Base-by-base conservation (phyloP, 2,113 vertebrate species). In the Sebastes schlegelii region DNA sequence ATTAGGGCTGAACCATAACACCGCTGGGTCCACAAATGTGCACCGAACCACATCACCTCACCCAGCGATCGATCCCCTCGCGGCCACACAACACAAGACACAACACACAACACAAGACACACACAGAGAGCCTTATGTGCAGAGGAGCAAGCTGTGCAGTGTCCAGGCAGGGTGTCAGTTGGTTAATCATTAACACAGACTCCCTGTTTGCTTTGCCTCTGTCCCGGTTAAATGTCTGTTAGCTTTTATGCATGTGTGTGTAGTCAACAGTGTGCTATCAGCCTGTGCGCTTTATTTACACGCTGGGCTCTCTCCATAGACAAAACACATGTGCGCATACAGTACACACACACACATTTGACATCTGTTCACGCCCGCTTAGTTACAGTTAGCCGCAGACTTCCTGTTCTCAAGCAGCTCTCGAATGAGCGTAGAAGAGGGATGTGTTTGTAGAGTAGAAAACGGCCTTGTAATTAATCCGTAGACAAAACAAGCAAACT, bases 101-200 rank as follows among this genome's bases (percentile, higher is more conserved):
- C 9, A 67, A 64, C 10, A 61, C 3, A 67, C 9, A 67, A 64
- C 10, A 65, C 48, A 57, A 42, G 4, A 54, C 48, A 43, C 79
- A 77, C 16, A 19, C 78, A 55, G 73, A 79, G 40, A 80, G 79
- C 43, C 77, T 82, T 72, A 77, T 84, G 74, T 68, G 84, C 83
- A 85, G 77, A 79, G 74, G 9, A 51, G 75, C 86, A 87, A 73
- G 85, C 84, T 88, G 87, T 82, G 89, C 77, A 26, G 87, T 49
- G 77, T 87, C 83, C 82, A 82, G 82, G 79, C 89, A 58, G 88
- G 76, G 84, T 85, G 77, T 79, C 68, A 61, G 87, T 51, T 80
- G 91, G 58, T 90, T 34, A 92, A 93, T 94, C 92, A 94, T 94
- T 93, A 93, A 91, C 91, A 82, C 82, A 45, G 68, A 85, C 79